A percentile compares a stretch with the other conserved stretches of the same genome.
These are phyloP conservation scores for Centropus bengalensis DNA, from an alignment of 2,113 vertebrate genomes.

Conservation along the genomic window DNA sequence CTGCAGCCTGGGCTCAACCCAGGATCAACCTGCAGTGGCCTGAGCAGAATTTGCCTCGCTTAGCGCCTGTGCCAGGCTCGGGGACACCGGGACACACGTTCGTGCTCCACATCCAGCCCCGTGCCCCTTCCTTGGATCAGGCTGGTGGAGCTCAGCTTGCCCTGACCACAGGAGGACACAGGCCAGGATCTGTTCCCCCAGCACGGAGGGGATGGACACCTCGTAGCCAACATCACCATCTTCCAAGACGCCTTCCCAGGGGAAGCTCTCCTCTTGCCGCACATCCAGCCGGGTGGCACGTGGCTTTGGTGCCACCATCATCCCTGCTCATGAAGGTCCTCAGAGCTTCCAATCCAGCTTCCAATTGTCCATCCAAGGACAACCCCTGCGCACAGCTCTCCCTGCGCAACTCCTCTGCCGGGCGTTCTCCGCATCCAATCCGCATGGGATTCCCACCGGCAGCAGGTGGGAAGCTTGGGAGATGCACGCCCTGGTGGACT, in stretches of 20 bases:
- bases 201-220: fast-evolving
- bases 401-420: fast-evolving
- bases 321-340: fast-evolving
- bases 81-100: fast-evolving
- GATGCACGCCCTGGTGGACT: fast-evolving
- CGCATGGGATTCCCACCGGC: neutral
- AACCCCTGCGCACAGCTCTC: fast-evolving
- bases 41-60: neutral
- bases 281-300: fast-evolving
- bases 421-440: neutral
- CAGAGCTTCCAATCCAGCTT: no score
- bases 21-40: neutral
- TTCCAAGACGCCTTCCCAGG: neutral
- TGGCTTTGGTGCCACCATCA: neutral
- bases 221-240: neutral
- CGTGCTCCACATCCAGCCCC: neutral
- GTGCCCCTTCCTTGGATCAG: neutral
- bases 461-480: neutral
- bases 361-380: neutral
- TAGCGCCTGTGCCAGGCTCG: fast-evolving
- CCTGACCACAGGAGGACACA: neutral
- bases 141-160: neutral
- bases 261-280: neutral
- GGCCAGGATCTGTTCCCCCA: neutral
- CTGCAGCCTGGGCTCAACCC: neutral